Base-by-base conservation (phyloP, 2,888 invertebrate species). In the Acanthosepion lycidas region DNA sequence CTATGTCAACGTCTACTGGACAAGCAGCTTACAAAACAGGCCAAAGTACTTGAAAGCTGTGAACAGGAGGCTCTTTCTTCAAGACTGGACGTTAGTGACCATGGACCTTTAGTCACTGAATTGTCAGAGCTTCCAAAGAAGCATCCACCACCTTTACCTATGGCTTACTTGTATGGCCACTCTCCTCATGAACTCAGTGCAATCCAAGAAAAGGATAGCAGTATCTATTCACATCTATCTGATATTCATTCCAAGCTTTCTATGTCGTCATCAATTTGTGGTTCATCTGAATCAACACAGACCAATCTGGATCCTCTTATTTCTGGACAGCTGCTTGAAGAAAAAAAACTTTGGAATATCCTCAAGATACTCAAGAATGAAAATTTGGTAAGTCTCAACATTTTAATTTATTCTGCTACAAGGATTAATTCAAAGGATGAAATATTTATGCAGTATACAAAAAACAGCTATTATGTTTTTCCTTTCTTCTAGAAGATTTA, bases 121-220 rank as follows among this genome's bases (percentile, higher is more conserved):
- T 18, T 78, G 0, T 78, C 78, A 3, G 33, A 15, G 5, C n/a
- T 33, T 0, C 78, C n/a, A 28, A 92, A 59, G 28, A 53, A n/a
- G 59, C 94, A 59, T 28, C 94, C 92, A 9, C 92, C 94, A 33
- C 94, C 42, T 64, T 33, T 55, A 15, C n/a, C 94, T 4, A 33
- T 23, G n/a, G 93, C 53, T 53, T 33, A 55, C 64, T 9, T 59
- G 20, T 33, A 64, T 64, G 94, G 94, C 23, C 94, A 94, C 33
- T 64, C 33, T 42, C 94, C 94, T 64, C 94, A 94, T 64, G 94
- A 94, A 48, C 94, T 94, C 48, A 94, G 94, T 33, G 94, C 94
- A 6, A 94, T 94, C 55, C 55, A 94, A 64, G 94, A 94, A 59
- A 55, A n/a, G 28, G 94, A 94, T 15, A 94, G 94, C 42, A 94